These are phyloP conservation scores for Sebastes itinus DNA, from an alignment of 2,797 vertebrate species.

Conservation along the genomic window DNA sequence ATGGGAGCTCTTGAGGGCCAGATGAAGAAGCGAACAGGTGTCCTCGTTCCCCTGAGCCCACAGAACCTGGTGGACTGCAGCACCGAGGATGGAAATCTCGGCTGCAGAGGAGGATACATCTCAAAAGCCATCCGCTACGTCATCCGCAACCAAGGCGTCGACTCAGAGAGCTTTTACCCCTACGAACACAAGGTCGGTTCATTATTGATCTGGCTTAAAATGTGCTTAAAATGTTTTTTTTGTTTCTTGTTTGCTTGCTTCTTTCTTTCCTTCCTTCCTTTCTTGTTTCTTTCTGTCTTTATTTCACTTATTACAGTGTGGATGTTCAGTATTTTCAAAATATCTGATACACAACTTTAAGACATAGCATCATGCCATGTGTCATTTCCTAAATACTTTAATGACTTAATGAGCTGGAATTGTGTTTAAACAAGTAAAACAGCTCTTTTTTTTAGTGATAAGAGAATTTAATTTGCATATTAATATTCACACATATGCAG, in stretches of 20 bases:
- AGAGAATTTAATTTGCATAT: not conserved
- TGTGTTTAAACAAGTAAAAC: not conserved
- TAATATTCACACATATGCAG: not conserved
- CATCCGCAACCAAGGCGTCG: constrained; percentile 78
- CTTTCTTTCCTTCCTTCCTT: not conserved
- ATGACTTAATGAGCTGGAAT: not conserved
- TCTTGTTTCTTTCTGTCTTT: not conserved
- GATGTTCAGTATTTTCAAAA: not conserved
- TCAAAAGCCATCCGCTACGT: constrained; percentile 76
- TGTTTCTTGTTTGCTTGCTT: not conserved
- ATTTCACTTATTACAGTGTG: not conserved
- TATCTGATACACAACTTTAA: not conserved
- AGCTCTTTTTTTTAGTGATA: not conserved
- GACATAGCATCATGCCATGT: not conserved
- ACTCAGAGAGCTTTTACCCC: constrained; percentile 78
- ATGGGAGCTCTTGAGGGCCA: constrained; percentile 83
- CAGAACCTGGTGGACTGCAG: constrained; percentile 86
- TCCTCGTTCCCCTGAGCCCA: constrained; percentile 77
- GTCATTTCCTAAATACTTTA: not conserved
- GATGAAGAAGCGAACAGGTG: constrained; percentile 72
- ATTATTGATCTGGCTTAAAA: not conserved
- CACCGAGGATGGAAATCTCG: constrained; percentile 65
- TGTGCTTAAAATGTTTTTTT: not conserved
- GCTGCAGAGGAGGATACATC: constrained; percentile 81
- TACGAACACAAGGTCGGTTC: constrained; percentile 75